Evolutionary conservation across 2,888 invertebrate genomes (phyloP).

Genomic region (Pyrocoelia pectoralis): DNA sequence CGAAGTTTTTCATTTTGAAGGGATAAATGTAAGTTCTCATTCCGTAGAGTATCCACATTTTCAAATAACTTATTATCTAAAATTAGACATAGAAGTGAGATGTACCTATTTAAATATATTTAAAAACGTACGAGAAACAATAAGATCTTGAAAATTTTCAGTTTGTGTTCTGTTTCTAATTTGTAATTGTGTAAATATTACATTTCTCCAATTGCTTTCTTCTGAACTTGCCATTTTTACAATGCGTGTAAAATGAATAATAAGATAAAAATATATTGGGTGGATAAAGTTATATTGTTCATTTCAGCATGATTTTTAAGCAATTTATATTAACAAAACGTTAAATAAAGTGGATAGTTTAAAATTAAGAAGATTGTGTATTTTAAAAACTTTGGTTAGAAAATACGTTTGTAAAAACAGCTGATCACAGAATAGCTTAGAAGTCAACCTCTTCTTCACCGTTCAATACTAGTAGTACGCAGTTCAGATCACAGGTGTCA

Average conservation of each 20-base stretch:
- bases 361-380: neutral
- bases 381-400: conserved; percentile 14
- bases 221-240: conserved; percentile 45
- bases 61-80: conserved; percentile 90
- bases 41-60: conserved; percentile 77
- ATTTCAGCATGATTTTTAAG: neutral
- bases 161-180: conserved; percentile 80
- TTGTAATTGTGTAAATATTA: conserved; percentile 74
- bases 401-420: conserved; percentile 1
- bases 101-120: too few relatives aligned
- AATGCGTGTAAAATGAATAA: neutral
- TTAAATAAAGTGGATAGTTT: neutral
- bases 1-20: conserved; percentile 85
- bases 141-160: conserved; percentile 79
- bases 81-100: conserved; percentile 47
- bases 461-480: too few relatives aligned
- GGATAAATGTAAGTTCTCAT: conserved; percentile 85
- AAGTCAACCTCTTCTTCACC: too few relatives aligned
- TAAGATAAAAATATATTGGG: neutral
- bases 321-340: neutral
- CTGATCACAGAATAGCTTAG: neutral
- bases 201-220: conserved; percentile 71
- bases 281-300: conserved; percentile 2
- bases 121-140: conserved; percentile 80
- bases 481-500: too few relatives aligned